Conservation (phyloP, 1,140 invertebrate genomes). For the Drosophila cardini region DNA sequence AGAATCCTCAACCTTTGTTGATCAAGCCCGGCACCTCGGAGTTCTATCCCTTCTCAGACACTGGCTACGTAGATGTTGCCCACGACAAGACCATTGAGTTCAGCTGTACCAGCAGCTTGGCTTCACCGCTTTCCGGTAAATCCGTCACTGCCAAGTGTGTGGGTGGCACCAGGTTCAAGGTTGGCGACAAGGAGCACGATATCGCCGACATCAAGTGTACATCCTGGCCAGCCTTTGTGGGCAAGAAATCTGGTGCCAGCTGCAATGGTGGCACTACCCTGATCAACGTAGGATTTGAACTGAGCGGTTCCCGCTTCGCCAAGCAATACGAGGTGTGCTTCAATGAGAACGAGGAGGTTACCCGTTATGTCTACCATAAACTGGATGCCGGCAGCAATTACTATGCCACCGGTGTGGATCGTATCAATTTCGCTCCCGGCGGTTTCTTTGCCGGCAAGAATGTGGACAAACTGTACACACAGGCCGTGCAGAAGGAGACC, state of each 20-base stretch:
- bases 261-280: conserved; percentile 75
- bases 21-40: conserved; percentile 64
- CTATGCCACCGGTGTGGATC: conserved; percentile 73
- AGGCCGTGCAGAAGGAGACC: conserved; percentile 65
- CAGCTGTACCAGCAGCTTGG: conserved; percentile 67
- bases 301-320: conserved; percentile 66
- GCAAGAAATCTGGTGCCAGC: conserved; percentile 63
- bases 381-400: conserved; percentile 65
- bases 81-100: conserved; percentile 67
- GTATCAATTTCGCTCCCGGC: conserved; percentile 70
- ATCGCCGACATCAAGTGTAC: conserved; percentile 68
- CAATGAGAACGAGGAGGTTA: conserved; percentile 74
- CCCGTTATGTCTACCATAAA: conserved; percentile 79
- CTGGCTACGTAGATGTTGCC: conserved; percentile 59
- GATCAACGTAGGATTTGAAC: conserved; percentile 67
- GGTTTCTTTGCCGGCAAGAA: conserved; percentile 74
- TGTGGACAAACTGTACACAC: conserved; percentile 75
- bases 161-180: conserved; percentile 58
- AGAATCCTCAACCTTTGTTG: conserved; percentile 68
- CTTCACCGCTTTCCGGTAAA: conserved; percentile 64
- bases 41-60: conserved; percentile 55
- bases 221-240: conserved; percentile 67
- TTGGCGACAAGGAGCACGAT: conserved; percentile 57
- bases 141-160: conserved; percentile 67
- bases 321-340: conserved; percentile 84